Conservation (phyloP, 2,113 vertebrate species). For the Sander lucioperca region DNA sequence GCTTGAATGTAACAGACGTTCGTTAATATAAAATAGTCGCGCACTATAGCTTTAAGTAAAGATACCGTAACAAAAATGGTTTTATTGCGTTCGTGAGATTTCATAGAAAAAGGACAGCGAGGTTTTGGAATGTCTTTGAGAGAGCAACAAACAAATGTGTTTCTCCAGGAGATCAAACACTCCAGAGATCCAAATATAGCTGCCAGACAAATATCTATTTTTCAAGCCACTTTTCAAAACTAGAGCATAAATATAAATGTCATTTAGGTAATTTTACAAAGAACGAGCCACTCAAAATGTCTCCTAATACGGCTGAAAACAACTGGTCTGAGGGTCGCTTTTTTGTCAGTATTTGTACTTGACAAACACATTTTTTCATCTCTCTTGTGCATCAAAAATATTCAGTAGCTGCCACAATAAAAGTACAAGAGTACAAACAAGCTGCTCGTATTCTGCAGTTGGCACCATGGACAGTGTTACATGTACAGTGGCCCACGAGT, state of each 20-base stretch:
- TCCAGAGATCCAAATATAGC: slow-evolving; percentile 41
- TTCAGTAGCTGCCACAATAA: slow-evolving; percentile 66
- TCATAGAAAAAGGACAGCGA: slow-evolving; percentile 45
- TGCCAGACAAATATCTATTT: slow-evolving; percentile 42
- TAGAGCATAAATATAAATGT: slow-evolving; percentile 43
- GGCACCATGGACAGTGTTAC: slow-evolving; percentile 50
- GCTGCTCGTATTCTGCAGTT: slow-evolving; percentile 30
- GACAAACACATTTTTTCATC: neutral
- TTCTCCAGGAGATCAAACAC: neutral
- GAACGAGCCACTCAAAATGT: slow-evolving; percentile 4
- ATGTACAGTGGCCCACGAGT: neutral
- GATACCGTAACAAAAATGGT: neutral
- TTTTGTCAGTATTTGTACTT: neutral
- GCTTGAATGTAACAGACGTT: too few species aligned
- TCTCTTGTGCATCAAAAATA: slow-evolving; percentile 29
- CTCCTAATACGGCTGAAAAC: neutral
- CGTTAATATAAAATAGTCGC: too few species aligned
- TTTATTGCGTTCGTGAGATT: slow-evolving; percentile 58
- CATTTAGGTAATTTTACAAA: slow-evolving; percentile 7
- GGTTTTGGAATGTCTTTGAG: slow-evolving; percentile 34
- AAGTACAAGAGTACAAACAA: slow-evolving; percentile 35
- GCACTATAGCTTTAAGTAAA: neutral
- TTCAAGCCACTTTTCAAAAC: slow-evolving; percentile 20
- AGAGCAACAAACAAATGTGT: slow-evolving; percentile 2
- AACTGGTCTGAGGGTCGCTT: neutral